These are phyloP conservation scores for Ophion slaviceki DNA, from an alignment of 2,888 invertebrate species.

Conservation along the genomic window DNA sequence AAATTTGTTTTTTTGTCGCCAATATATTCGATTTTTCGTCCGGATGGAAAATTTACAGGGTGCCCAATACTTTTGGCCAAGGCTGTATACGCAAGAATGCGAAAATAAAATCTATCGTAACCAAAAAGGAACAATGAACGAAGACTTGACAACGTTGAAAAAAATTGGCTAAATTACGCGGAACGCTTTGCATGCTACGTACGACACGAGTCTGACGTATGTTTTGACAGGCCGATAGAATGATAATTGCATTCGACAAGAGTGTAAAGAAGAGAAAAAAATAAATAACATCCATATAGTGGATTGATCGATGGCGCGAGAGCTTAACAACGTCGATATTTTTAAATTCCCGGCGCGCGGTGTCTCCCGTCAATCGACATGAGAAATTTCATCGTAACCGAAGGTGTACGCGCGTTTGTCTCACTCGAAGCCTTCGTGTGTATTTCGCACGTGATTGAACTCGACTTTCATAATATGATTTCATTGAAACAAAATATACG, in stretches of 20 bases:
- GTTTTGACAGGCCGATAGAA: slow-evolving; percentile 30
- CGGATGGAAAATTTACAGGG: too few relatives aligned
- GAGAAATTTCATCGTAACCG: neutral
- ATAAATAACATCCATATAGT: slow-evolving; percentile 14
- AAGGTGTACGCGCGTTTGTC: neutral
- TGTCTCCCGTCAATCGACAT: neutral
- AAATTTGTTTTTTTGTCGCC: too few relatives aligned
- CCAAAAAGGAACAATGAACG: neutral
- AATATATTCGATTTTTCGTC: too few relatives aligned
- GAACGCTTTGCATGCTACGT: neutral
- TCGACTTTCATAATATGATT: neutral
- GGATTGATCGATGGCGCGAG: slow-evolving; percentile 34
- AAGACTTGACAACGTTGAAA: neutral
- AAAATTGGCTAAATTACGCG: neutral
- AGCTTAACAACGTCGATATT: slow-evolving; percentile 32
- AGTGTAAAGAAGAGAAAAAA: slow-evolving; percentile 24
- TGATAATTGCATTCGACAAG: slow-evolving; percentile 51
- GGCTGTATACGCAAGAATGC: neutral
- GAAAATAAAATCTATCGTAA: neutral
- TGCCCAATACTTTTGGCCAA: too few relatives aligned
- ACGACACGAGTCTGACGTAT: neutral
- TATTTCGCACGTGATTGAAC: neutral
- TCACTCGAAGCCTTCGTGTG: neutral
- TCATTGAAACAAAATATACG: neutral
- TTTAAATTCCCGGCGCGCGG: slow-evolving; percentile 13